Evolutionary conservation across 2,113 vertebrate species (phyloP).

Genomic region (Strix aluco): DNA sequence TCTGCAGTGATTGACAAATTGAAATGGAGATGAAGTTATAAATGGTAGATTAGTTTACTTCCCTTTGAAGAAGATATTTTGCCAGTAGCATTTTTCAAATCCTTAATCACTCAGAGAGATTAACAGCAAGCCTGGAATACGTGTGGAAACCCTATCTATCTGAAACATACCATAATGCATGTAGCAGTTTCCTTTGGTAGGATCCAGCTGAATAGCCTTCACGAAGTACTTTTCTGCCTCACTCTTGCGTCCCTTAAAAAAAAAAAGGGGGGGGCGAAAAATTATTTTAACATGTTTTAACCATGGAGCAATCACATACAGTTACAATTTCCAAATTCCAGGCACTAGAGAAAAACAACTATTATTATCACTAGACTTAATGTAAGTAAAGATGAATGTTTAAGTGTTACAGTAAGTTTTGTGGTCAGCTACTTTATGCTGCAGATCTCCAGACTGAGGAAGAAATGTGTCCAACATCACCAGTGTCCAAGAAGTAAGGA

Average conservation of each 20-base stretch:
- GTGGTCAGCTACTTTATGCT: not conserved
- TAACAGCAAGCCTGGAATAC: not conserved
- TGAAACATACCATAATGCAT: conserved; percentile 95
- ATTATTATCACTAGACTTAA: not conserved
- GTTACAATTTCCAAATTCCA: not conserved
- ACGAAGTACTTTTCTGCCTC: conserved; percentile 96
- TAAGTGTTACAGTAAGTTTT: not conserved
- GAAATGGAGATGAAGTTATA: conserved; percentile 13
- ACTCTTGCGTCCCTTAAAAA: conserved; percentile 88
- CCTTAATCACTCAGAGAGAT: conserved; percentile 26
- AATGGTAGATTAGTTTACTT: not conserved
- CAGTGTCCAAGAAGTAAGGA: not conserved
- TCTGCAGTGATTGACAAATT: conserved; percentile 8
- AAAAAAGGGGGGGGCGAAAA: not conserved
- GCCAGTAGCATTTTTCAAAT: not conserved
- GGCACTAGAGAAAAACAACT: not conserved
- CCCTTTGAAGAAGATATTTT: not conserved
- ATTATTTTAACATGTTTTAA: conserved; percentile 20
- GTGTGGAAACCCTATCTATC: conserved; percentile 19
- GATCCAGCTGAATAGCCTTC: conserved; percentile 96
- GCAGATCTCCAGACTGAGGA: not conserved
- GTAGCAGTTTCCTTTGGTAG: conserved; percentile 97
- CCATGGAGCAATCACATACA: not conserved
- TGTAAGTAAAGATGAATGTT: not conserved
- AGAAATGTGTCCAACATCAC: not conserved